Evolutionary conservation across 2,797 vertebrate species (phyloP).

Genomic region (Sebastes alutus): DNA sequence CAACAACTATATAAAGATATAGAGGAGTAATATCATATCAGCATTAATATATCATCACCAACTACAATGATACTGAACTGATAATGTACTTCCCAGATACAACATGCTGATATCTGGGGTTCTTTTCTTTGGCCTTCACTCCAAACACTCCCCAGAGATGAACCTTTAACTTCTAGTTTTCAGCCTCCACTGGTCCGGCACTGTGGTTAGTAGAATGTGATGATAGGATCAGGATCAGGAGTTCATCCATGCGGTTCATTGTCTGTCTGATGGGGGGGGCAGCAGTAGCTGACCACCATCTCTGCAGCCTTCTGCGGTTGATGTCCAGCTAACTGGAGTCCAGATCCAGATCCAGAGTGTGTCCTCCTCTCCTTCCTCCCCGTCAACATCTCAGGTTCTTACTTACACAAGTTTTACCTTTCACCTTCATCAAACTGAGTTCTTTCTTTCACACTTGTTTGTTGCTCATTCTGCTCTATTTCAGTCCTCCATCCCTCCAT

Average conservation of each 20-base stretch:
- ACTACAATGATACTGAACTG: too few relatives aligned
- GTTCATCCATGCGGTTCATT: conserved; percentile 7
- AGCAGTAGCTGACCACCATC: not conserved
- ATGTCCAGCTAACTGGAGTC: not conserved
- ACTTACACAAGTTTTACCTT: conserved; percentile 4
- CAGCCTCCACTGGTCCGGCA: not conserved
- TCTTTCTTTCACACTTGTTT: not conserved
- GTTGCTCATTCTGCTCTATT: conserved; percentile 24
- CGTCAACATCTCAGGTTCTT: not conserved
- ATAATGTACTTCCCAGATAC: too few relatives aligned
- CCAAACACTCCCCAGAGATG: not conserved
- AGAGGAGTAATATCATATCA: too few relatives aligned
- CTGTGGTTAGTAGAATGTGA: not conserved
- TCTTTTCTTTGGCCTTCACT: not conserved
- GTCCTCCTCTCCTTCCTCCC: not conserved
- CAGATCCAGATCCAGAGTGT: not conserved
- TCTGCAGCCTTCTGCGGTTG: not conserved
- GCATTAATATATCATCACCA: too few relatives aligned
- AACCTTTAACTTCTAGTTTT: not conserved
- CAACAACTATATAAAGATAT: too few relatives aligned
- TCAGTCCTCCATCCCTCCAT: not conserved
- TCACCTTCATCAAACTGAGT: not conserved
- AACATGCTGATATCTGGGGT: too few relatives aligned
- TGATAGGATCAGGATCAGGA: not conserved
- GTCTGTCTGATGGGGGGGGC: not conserved